Base-by-base conservation (phyloP, 2,113 vertebrate genomes). In the Telmatochromis sp. region DNA sequence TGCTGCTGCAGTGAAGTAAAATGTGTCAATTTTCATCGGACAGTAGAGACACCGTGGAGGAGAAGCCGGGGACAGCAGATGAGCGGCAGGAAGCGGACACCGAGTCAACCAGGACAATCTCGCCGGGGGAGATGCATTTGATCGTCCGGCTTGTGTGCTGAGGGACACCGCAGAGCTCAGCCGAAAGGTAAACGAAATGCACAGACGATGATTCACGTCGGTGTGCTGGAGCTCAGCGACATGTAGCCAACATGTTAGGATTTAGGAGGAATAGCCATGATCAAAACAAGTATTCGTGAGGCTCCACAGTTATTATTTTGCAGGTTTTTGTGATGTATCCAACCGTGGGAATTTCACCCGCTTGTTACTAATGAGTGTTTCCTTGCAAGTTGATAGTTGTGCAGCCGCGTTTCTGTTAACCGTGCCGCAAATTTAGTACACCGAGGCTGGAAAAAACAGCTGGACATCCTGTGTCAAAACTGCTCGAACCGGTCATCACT, bases 1-100 rank as follows among this genome's bases (percentile, higher is more conserved):
- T 50, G 95, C 92, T 94, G 93, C 92, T 95, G 96, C 96, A 96
- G 94, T 95, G 89, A 93, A 95, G 94, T 91, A 89, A 95, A 95
- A 96, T 96, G 95, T 96, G 96, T 96, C 95, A 89, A 82, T 93
- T 94, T 92, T 78, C 94, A 95, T 75, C 92, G 91, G 91, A 91
- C 87, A 94, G 85, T 65, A 88, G 85, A 86, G 83, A 65, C 89
- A 55, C 89, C 19, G 91, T 42, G 91, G 80, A 87, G 75, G 82
- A 82, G 83, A 83, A 87, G 71, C 87, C 90, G 79, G 86, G 84
- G 45, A 82, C 83, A 31, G 37, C 35, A 15, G 78, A 81, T 81
- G 19, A 75, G 15, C 55, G n/a, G 54, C 65, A 35, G 82, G 84
- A 50, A 65, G 57, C 63, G 31, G 40, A 6, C 88, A 57, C 75